Percentiles rank a stretch among this genome's conserved stretches.
These are phyloP conservation scores for Amphiduros pacificus DNA, from an alignment of 2,888 invertebrate species.

Conservation along the genomic window DNA sequence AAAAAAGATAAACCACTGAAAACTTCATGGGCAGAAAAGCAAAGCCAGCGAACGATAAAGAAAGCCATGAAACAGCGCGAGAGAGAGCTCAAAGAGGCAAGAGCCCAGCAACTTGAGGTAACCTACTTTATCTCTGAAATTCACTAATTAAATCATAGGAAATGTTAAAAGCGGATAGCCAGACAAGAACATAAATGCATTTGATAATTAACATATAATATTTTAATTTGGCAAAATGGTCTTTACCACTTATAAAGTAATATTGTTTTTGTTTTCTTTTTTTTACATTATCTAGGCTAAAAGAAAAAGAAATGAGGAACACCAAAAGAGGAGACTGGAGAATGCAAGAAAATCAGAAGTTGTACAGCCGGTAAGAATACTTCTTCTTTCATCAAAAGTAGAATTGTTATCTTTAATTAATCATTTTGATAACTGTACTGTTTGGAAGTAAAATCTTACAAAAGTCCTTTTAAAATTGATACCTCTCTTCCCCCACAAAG, in stretches of 20 bases:
- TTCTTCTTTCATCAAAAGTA: too few species aligned
- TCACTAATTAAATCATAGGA: too few species aligned
- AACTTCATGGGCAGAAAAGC: background rate
- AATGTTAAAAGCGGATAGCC: too few species aligned
- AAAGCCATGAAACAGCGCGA: slow-evolving; percentile 6
- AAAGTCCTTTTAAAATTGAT: too few species aligned
- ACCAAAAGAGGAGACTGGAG: slow-evolving; percentile 44
- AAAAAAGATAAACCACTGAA: background rate
- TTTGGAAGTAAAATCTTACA: too few species aligned
- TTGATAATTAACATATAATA: too few species aligned
- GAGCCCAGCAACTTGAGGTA: slow-evolving; percentile 10
- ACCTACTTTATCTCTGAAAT: too few species aligned
- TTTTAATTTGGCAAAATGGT: too few species aligned
- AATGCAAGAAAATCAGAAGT: slow-evolving; percentile 55
- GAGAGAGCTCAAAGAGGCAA: slow-evolving; percentile 4
- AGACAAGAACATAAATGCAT: too few species aligned
- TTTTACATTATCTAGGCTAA: background rate
- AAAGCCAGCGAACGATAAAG: background rate
- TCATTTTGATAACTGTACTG: too few species aligned
- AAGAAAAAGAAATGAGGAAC: slow-evolving; percentile 39
- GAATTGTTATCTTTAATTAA: too few species aligned
- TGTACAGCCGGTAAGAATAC: slow-evolving; percentile 54
- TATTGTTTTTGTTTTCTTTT: background rate
- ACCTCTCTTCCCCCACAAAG: background rate
- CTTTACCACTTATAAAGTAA: too few species aligned